These are phyloP conservation scores for Pemphredon lugubris DNA, from an alignment of 2,888 invertebrate genomes.

Conservation along the genomic window DNA sequence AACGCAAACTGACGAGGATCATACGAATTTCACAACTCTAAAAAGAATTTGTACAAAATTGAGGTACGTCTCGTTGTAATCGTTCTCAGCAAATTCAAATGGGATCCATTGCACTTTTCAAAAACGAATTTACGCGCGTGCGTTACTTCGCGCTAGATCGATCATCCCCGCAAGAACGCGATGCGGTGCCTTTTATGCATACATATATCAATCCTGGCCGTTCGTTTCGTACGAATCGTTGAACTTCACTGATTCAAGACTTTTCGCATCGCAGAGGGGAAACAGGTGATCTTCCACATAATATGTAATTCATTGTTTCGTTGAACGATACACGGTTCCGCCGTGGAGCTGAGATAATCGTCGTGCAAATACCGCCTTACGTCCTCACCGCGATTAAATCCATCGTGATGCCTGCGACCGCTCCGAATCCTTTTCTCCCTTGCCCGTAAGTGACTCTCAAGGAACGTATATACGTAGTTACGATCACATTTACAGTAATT, in stretches of 20 bases:
- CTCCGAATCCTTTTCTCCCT: conserved; percentile 22
- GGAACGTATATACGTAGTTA: too few species aligned
- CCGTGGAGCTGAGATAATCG: conserved; percentile 35
- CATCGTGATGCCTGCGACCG: conserved; percentile 25
- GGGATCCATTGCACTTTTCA: too few species aligned
- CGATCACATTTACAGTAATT: conserved; percentile 59
- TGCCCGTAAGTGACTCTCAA: conserved; percentile 4
- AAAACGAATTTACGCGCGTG: too few species aligned
- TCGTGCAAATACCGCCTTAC: conserved; percentile 31
- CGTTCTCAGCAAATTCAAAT: too few species aligned
- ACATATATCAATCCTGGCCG: neutral
- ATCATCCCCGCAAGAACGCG: too few species aligned
- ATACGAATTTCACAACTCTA: too few species aligned
- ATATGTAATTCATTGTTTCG: conserved; percentile 74
- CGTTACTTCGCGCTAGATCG: too few species aligned
- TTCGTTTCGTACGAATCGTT: neutral
- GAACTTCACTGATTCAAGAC: conserved; percentile 33
- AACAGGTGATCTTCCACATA: conserved; percentile 65
- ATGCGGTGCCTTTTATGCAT: too few species aligned
- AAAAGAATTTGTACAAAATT: too few species aligned
- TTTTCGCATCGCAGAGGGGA: conserved; percentile 45
- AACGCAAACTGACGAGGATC: too few species aligned
- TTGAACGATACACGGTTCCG: conserved; percentile 43
- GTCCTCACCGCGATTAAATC: conserved; percentile 5
- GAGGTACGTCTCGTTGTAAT: too few species aligned